phyloP scores from a whole-genome alignment of 92 coral and sea anemone genomes.

The Siderastrea siderea region DNA sequence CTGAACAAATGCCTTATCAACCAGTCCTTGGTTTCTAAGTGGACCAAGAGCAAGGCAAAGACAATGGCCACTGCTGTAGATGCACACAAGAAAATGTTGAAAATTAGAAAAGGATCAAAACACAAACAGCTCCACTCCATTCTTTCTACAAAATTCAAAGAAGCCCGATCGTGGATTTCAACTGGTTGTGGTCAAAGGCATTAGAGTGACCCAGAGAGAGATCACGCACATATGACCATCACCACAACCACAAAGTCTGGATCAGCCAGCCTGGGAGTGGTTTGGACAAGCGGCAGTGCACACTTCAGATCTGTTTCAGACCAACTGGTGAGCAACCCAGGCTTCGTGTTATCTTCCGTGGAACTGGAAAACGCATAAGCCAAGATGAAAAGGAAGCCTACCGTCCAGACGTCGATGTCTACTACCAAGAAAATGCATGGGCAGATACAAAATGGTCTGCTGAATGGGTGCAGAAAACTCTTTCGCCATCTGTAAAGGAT shows the following conservation, averaged over 20 bases:
- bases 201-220: slow-evolving; percentile 35
- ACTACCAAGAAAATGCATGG: slow-evolving; percentile 54
- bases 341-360: slow-evolving; percentile 39
- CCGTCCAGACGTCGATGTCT: slow-evolving; percentile 39
- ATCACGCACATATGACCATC: slow-evolving; percentile 22
- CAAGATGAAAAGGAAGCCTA: slow-evolving; percentile 50
- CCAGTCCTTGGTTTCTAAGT: slow-evolving; percentile 47
- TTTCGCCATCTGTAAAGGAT: not conserved
- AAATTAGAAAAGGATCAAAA: slow-evolving; percentile 1
- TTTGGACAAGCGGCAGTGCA: no score
- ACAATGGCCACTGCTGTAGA: slow-evolving; percentile 42
- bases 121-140: slow-evolving; percentile 31
- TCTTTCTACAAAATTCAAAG: slow-evolving; percentile 43
- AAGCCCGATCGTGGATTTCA: slow-evolving; percentile 33
- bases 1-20: slow-evolving; percentile 33
- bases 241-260: no score
- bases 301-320: no score
- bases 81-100: slow-evolving; percentile 43
- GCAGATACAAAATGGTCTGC: slow-evolving; percentile 41
- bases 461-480: slow-evolving; percentile 50
- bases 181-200: slow-evolving; percentile 59
- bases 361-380: slow-evolving; percentile 54
- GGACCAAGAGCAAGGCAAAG: slow-evolving; percentile 49
- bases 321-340: slow-evolving; percentile 8
- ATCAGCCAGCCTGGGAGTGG: no score